Base-by-base conservation (phyloP, 2,113 vertebrate genomes). In the Microtus pennsylvanicus region DNA sequence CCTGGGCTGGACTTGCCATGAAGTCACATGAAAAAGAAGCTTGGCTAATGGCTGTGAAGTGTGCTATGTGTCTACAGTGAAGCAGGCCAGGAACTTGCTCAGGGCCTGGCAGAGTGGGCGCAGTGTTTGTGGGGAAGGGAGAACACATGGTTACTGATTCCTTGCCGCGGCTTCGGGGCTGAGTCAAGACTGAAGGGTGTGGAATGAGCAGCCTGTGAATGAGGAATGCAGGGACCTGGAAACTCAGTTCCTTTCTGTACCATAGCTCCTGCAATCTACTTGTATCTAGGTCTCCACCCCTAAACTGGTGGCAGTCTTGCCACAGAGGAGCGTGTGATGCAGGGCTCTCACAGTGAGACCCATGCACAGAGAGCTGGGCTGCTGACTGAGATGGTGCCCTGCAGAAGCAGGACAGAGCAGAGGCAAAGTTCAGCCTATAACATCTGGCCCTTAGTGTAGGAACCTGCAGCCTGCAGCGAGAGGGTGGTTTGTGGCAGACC, bases 31-130 rank as follows among this genome's bases (percentile, higher is more conserved):
- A 69, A 58, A 70, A 86, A 11, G 45, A 47, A 33, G 80, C 17
- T 8, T 0, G 4, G 47, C 26, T 11, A 3, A 3, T n/a, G 0
- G 0, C 86, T 1, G 16, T 26, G 4, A 42, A 13, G 14, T 19
- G 35, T 3, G 35, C 7, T 11, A 17, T 21, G 85, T 30, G 42
- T 26, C 0, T 30, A 24, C 13, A 14, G 63, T 3, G 19, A 11
- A 33, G 45, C 0, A 14, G 5, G n/a, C 3, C 3, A 33, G n/a
- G 82, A 7, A 22, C 14, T 0, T 47, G 30, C 42, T 42, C 63
- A 69, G 83, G 61, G 50, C n/a, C 22, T 3, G 22, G 69, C 61
- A 24, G 17, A 47, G 87, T 13, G 38, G 70, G n/a, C 28, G 52
- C 22, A 19, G 72, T 21, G 47, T 26, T 24, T 8, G 16, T 17